Evolutionary conservation across 2,888 invertebrate species (phyloP).

Genomic region (Tyria jacobaeae): DNA sequence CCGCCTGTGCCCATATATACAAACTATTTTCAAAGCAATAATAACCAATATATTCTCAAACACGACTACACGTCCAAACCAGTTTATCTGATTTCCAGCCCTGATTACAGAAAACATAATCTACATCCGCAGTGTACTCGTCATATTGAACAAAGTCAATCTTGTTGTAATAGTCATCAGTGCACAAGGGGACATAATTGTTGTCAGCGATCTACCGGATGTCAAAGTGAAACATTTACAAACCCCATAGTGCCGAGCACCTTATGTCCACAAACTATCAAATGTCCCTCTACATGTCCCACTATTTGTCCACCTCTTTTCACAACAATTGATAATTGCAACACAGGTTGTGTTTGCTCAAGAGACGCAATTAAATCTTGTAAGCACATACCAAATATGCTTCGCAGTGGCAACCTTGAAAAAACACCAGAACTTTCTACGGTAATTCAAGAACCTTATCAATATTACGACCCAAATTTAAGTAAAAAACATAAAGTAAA

Average conservation of each 20-base stretch:
- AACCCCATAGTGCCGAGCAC: slow-evolving; percentile 30
- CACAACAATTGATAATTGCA: slow-evolving; percentile 24
- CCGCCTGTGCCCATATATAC: slow-evolving; percentile 12
- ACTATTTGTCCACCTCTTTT: slow-evolving; percentile 9
- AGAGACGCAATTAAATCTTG: slow-evolving; percentile 56
- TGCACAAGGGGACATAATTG: slow-evolving; percentile 55
- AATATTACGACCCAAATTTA: slow-evolving; percentile 29
- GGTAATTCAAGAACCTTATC: slow-evolving; percentile 24
- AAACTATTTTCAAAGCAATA: slow-evolving; percentile 38
- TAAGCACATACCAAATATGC: slow-evolving; percentile 61
- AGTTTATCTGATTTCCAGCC: slow-evolving; percentile 31
- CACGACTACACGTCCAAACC: slow-evolving; percentile 52
- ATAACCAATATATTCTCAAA: slow-evolving; percentile 54
- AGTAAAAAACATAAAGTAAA: slow-evolving; percentile 34
- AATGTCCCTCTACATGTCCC: slow-evolving; percentile 36
- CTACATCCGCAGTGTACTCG: slow-evolving; percentile 61
- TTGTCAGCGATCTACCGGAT: slow-evolving; percentile 32
- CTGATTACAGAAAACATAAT: slow-evolving; percentile 54
- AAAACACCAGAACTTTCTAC: slow-evolving; percentile 28
- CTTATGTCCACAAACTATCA: slow-evolving; percentile 57
- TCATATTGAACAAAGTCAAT: slow-evolving; percentile 23
- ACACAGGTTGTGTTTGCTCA: slow-evolving; percentile 46
- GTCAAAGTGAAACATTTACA: slow-evolving; percentile 30
- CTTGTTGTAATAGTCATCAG: slow-evolving; percentile 35
- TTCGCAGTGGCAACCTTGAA: slow-evolving; percentile 56